Conservation (phyloP, 2,888 invertebrate genomes). For the Anaspis maculata region DNA sequence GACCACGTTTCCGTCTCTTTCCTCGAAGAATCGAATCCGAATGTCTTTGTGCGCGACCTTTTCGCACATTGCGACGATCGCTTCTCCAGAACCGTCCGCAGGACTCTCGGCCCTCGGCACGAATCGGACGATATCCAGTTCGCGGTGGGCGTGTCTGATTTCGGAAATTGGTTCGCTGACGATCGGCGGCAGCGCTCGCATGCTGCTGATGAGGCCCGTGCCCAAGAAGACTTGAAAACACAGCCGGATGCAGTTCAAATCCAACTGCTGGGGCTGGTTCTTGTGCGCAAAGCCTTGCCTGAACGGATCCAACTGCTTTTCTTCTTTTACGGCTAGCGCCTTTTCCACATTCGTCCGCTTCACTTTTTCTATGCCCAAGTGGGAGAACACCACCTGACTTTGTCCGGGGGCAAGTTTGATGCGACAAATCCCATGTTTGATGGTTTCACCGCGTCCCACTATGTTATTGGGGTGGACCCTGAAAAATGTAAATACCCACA, state of each 20-base stretch:
- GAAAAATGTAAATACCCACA: too few relatives aligned
- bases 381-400: constrained; percentile 71
- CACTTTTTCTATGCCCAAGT: too few relatives aligned
- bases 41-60: constrained; percentile 72
- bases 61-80: constrained; percentile 84
- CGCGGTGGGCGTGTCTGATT: too few relatives aligned
- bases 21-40: constrained; percentile 74
- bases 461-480: too few relatives aligned
- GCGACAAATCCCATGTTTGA: too few relatives aligned
- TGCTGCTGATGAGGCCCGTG: constrained; percentile 53
- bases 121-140: constrained; percentile 74
- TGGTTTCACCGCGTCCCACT: too few relatives aligned
- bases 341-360: too few relatives aligned
- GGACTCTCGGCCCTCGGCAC: constrained; percentile 77
- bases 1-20: too few relatives aligned
- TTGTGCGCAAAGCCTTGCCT: too few relatives aligned
- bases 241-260: constrained; percentile 78
- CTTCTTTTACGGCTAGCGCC: too few relatives aligned
- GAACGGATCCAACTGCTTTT: too few relatives aligned
- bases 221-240: constrained; percentile 88
- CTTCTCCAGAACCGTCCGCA: constrained; percentile 65
- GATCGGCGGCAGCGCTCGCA: constrained; percentile 58
- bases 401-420: too few relatives aligned
- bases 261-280: constrained; percentile 63
- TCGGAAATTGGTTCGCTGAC: constrained; percentile 84